These are phyloP conservation scores for Julus scandinavius DNA, from an alignment of 2,888 invertebrate genomes.

Conservation along the genomic window DNA sequence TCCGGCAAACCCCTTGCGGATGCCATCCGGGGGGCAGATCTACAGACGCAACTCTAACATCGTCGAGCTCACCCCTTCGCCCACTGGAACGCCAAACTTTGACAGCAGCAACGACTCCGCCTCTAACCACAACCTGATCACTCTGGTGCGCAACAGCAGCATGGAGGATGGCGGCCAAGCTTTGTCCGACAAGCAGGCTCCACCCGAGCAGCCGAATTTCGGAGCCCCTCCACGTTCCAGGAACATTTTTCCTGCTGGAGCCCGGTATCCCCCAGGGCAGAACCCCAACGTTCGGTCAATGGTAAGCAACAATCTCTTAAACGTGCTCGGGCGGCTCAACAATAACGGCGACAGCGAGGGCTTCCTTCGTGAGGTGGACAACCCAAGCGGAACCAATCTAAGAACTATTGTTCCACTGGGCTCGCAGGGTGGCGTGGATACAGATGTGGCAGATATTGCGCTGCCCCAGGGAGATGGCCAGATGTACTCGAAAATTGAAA, in stretches of 20 bases:
- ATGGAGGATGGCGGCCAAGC: neutral
- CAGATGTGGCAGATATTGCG: neutral
- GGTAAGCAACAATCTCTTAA: neutral
- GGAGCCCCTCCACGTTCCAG: neutral
- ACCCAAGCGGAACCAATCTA: neutral
- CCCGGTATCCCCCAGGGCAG: too few species aligned
- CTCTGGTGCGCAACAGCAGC: neutral
- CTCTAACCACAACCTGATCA: conserved; percentile 23
- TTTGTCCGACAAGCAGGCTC: neutral
- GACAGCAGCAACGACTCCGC: neutral
- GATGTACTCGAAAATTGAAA: conserved; percentile 49
- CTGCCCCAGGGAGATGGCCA: neutral
- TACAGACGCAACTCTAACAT: conserved; percentile 55
- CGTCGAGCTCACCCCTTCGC: conserved; percentile 56
- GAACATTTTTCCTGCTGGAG: too few species aligned
- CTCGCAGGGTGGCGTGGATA: neutral
- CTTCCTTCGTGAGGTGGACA: too few species aligned
- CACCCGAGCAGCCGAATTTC: neutral
- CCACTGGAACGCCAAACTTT: neutral
- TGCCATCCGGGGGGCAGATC: neutral
- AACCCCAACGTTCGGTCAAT: neutral
- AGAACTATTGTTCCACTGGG: conserved; percentile 7
- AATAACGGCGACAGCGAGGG: neutral
- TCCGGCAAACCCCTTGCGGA: neutral
- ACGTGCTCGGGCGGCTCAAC: neutral